Base-by-base conservation (phyloP, 2,888 invertebrate species). In the Drosophila anomalata region DNA sequence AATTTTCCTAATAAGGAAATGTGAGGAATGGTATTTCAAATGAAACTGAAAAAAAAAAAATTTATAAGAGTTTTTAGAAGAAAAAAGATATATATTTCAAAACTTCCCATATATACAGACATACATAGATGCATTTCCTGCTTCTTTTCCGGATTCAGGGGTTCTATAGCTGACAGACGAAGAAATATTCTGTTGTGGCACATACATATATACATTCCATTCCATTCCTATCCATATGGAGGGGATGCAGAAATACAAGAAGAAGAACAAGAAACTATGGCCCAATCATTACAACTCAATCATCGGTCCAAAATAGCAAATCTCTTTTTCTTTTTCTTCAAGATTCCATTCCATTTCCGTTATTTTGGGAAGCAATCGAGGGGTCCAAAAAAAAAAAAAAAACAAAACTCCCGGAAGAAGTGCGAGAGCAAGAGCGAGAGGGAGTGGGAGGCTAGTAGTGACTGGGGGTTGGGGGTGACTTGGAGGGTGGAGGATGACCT, bases 271-370 rank as follows among this genome's bases (percentile, higher is more conserved):
- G 8, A 9, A 41, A 51, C 56, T 54, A n/a, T 56, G 53, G 41
- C 69, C 78, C 73, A 82, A 87, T 84, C 83, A 79, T 65, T 71
- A 77, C 86, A 85, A 60, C 87, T 86, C 80, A 81, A 86, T 81
- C 82, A 87, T 75, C 78, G 68, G 53, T 72, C 72, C 63, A 87
- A 87, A 87, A 87, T 82, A 87, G 85, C 87, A 66, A 56, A 52
- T 52, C 46, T 70, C 41, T 20, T 3, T 42, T 17, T 42, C 41
- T 42, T 20, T 17, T 72, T 47, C 50, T 55, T 44, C 17, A 41
- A 55, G 55, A 56, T 59, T 53, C 50, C 51, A 67, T 71, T 71
- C 70, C 76, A 78, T 85, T 87, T 87, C 75, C 85, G 79, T 78
- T 82, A 85, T 82, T 85, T 82, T 78, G 85, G 71, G 78, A 74